Evolutionary conservation across 2,113 vertebrate genomes (phyloP).

Genomic region (Harpagus bidentatus): DNA sequence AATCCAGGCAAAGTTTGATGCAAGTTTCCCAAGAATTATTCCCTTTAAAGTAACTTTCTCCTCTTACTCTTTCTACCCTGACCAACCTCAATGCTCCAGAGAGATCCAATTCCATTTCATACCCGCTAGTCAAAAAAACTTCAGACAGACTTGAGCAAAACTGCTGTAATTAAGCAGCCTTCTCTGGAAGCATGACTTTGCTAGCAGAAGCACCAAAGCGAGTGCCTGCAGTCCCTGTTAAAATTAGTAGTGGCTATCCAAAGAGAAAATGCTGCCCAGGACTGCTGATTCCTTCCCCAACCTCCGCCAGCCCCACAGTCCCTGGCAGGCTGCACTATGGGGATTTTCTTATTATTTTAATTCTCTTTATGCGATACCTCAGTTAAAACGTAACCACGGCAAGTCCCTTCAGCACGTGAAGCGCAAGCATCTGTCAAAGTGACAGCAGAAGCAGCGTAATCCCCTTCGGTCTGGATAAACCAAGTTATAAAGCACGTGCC

Average conservation of each 20-base stretch:
- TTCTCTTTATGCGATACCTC: not conserved
- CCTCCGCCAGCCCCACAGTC: not conserved
- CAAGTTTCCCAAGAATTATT: not conserved
- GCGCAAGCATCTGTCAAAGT: not conserved
- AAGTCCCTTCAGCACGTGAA: not conserved
- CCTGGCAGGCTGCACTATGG: not conserved
- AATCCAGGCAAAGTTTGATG: not conserved
- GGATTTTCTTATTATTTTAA: not conserved
- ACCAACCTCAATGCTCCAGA: not conserved
- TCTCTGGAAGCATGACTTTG: not conserved
- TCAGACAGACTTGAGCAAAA: not conserved
- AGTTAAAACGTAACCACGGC: not conserved
- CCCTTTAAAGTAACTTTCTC: not conserved
- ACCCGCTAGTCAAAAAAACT: not conserved
- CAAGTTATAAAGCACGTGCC: accelerated
- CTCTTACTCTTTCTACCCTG: not conserved
- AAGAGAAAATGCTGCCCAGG: not conserved
- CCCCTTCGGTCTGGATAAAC: not conserved
- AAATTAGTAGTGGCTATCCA: not conserved
- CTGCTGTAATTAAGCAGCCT: not conserved
- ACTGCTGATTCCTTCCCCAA: not conserved
- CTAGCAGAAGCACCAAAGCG: not conserved
- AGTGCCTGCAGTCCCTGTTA: not conserved
- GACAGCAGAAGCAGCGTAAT: not conserved
- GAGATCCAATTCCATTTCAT: constrained; percentile 3